Percentiles rank a stretch among this genome's conserved stretches.
Evolutionary conservation across 2,113 vertebrate species (phyloP).

Genomic region (Acanthochromis polyacanthus): DNA sequence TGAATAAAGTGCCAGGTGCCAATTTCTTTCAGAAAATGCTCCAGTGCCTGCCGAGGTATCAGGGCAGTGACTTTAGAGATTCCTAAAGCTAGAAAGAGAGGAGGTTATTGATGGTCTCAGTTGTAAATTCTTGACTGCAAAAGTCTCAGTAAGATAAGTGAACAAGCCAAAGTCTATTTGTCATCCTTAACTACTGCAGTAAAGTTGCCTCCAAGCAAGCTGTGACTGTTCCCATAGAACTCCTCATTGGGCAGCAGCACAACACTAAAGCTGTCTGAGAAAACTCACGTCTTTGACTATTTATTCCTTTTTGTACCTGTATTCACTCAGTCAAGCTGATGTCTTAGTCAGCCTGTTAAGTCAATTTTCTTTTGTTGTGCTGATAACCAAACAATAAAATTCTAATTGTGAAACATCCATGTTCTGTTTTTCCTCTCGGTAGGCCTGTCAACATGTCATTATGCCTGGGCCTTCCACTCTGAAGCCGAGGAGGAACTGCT

Average conservation of each 20-base stretch:
- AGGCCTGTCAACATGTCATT: conserved; percentile 97
- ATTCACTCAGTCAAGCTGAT: background rate
- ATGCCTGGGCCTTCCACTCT: conserved; percentile 98
- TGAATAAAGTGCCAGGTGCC: background rate
- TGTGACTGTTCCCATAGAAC: background rate
- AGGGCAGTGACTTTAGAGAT: conserved; percentile 13
- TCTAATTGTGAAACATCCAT: background rate
- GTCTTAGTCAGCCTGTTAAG: background rate
- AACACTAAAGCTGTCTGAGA: background rate
- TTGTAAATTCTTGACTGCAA: conserved; percentile 27
- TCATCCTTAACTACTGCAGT: conserved; percentile 30
- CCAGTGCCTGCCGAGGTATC: background rate
- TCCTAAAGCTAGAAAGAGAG: conserved; percentile 11
- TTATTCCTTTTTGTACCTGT: background rate
- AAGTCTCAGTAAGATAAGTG: conserved; percentile 13
- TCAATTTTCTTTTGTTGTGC: background rate
- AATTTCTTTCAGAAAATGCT: background rate
- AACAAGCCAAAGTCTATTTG: conserved; percentile 24
- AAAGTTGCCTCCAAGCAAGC: conserved; percentile 26
- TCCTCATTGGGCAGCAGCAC: background rate
- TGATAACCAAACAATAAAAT: background rate
- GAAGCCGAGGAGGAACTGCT: conserved; percentile 97
- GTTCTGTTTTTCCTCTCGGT: conserved; percentile 15
- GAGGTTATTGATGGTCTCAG: background rate
- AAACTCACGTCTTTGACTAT: background rate